Percentiles rank a stretch among this genome's conserved stretches.
Evolutionary conservation across 2,113 vertebrate genomes (phyloP).

Genomic region (Ovis aries): DNA sequence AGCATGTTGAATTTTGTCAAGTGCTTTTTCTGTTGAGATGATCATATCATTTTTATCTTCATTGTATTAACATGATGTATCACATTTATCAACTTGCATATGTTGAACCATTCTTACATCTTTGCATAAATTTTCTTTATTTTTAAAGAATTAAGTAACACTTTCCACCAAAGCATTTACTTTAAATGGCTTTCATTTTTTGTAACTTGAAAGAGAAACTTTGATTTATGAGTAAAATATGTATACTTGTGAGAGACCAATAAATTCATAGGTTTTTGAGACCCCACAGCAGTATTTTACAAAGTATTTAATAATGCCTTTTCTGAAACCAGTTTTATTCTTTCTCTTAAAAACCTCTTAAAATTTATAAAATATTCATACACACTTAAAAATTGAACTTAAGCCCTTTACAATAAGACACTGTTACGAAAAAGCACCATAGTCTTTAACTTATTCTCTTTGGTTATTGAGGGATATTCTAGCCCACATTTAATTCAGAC

Average conservation of each 20-base stretch:
- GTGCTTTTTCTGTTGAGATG: not conserved
- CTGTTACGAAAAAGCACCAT: not conserved
- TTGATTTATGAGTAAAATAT: not conserved
- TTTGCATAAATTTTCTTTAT: not conserved
- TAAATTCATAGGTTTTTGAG: not conserved
- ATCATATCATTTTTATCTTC: not conserved
- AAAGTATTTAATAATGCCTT: not conserved
- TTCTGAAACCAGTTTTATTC: not conserved
- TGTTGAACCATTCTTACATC: not conserved
- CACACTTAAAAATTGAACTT: not conserved
- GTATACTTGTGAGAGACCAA: not conserved
- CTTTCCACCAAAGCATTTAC: not conserved
- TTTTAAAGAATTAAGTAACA: not conserved
- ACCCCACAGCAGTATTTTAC: not conserved
- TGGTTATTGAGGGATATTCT: not conserved
- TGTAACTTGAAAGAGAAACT: not conserved
- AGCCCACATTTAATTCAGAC: not conserved
- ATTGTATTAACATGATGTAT: not conserved
- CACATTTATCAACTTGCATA: not conserved
- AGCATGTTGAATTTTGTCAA: not conserved
- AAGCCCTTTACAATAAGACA: not conserved
- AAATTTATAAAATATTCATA: conserved; percentile 2
- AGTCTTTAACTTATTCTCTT: not conserved
- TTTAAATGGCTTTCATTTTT: conserved; percentile 35
- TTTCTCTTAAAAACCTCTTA: conserved; percentile 18